Evolutionary conservation across 2,888 invertebrate species (phyloP), one percentile per base, ranked within the genome.

Genomic region (Drosophila fungiperda): DNA sequence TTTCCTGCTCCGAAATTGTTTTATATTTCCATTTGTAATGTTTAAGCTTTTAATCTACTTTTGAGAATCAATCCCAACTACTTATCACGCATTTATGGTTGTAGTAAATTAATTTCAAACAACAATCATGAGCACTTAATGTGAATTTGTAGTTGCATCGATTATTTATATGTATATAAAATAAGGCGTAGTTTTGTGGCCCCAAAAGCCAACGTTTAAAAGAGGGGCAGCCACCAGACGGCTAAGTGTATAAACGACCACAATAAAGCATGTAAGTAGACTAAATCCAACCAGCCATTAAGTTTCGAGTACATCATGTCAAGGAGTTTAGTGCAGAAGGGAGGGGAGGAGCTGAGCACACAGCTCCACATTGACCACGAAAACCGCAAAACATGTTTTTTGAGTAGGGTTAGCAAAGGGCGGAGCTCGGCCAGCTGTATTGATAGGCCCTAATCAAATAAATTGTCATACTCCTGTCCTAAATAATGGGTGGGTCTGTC

Each of bases 241-340:
- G 29, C 29, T 40, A 12, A 52, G 52, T 35, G 20, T 35, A 54
- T 20, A 60, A 60, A 58, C 40, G 58, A 86, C 84, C 89, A 87
- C 81, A 85, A 79, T 74, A 70, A 85, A 83, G 70, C 72, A 62
- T 73, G 74, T 81, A 83, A 83, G 77, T 87, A 75, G 87, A 85
- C 83, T 83, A 81, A 82, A 72, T 73, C 68, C 71, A 82, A 79
- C 73, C 80, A 76, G 80, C 80, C 80, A 89, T 87, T 87, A 69
- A 77, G 73, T 84, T 72, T 84, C 68, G 60, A 72, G 74, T 72
- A 64, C 48, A 20, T 17, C 48, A n/a, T 8, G 45, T 23, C 45
- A 45, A 23, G 8, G 2, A 4, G 8, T 4, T 23, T 15, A 15
- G 15, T 1, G 4, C 15, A 23, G 15, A 35, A 15, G 12, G 33